These are phyloP conservation scores for Endomychus coccineus DNA, from an alignment of 2,888 invertebrate genomes.

Conservation along the genomic window DNA sequence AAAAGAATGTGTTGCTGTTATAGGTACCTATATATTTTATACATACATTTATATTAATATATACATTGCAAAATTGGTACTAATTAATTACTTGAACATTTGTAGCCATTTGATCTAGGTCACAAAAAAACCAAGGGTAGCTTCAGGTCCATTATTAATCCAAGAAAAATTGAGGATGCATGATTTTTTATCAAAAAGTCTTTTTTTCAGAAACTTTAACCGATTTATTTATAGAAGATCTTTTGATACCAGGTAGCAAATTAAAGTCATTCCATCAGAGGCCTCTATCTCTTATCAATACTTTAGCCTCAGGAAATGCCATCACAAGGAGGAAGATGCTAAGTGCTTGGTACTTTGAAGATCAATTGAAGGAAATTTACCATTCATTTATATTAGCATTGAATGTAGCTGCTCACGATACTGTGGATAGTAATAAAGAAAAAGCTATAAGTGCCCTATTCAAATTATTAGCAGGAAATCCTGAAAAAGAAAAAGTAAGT, in stretches of 20 bases:
- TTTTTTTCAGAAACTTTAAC: conserved; percentile 61
- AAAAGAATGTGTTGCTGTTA: conserved; percentile 58
- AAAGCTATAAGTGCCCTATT: conserved; percentile 70
- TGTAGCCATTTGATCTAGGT: too few relatives aligned
- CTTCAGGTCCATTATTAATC: too few relatives aligned
- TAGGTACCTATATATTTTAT: too few relatives aligned
- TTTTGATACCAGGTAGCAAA: conserved; percentile 59
- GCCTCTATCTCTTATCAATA: conserved; percentile 51
- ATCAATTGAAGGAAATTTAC: conserved; percentile 68
- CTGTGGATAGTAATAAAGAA: conserved; percentile 71
- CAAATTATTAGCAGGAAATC: conserved; percentile 66
- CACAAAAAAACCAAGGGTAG: too few relatives aligned
- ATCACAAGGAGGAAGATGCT: conserved; percentile 58
- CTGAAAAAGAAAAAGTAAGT: conserved; percentile 75
- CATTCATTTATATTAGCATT: conserved; percentile 62
- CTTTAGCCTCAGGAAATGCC: conserved; percentile 57
- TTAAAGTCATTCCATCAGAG: conserved; percentile 60
- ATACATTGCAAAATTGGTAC: too few relatives aligned
- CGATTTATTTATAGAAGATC: conserved; percentile 67
- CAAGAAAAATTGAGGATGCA: too few relatives aligned
- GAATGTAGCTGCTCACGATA: conserved; percentile 67
- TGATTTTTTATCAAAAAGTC: too few relatives aligned
- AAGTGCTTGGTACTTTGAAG: conserved; percentile 83
- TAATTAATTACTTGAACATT: too few relatives aligned
- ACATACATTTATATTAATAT: too few relatives aligned